A percentile compares a stretch with the other conserved stretches of the same genome.
phyloP scores from a whole-genome alignment of 2,888 invertebrate genomes.

The Fragum whitleyi region DNA sequence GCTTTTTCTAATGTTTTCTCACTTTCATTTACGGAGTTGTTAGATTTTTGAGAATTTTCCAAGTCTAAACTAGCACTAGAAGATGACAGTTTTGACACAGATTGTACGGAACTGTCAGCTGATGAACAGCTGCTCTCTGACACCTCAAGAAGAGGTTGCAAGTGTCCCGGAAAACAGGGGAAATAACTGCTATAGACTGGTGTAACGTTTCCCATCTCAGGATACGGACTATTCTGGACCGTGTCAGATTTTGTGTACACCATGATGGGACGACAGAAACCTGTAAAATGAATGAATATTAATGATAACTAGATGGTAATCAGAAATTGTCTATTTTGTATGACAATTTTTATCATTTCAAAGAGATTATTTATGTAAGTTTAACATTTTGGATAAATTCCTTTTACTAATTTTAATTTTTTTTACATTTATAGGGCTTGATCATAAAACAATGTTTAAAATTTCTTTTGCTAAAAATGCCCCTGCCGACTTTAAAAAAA shows the following conservation, averaged over 20 bases:
- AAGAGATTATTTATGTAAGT: too few relatives aligned
- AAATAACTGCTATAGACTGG: conserved; percentile 25
- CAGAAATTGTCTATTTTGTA: neutral
- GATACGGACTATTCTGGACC: conserved; percentile 66
- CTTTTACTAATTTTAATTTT: too few relatives aligned
- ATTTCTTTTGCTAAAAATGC: too few relatives aligned
- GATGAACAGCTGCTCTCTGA: conserved; percentile 25
- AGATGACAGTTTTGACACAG: neutral
- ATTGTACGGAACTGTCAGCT: neutral
- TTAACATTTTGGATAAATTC: too few relatives aligned
- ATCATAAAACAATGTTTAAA: too few relatives aligned
- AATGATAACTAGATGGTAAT: neutral
- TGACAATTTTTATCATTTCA: too few relatives aligned
- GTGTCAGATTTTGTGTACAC: conserved; percentile 81
- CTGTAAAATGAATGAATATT: conserved; percentile 67
- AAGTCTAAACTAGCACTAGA: neutral
- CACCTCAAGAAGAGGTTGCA: neutral
- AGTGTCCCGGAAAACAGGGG: neutral
- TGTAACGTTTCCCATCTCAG: conserved; percentile 44
- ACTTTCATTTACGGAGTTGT: neutral
- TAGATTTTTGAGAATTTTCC: neutral
- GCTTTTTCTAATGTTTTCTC: neutral
- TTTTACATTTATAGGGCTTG: too few relatives aligned
- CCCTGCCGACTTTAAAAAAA: too few relatives aligned
- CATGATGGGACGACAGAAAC: conserved; percentile 82